Evolutionary conservation across 2,113 vertebrate genomes (phyloP).

Genomic region (Dromaius novaehollandiae): DNA sequence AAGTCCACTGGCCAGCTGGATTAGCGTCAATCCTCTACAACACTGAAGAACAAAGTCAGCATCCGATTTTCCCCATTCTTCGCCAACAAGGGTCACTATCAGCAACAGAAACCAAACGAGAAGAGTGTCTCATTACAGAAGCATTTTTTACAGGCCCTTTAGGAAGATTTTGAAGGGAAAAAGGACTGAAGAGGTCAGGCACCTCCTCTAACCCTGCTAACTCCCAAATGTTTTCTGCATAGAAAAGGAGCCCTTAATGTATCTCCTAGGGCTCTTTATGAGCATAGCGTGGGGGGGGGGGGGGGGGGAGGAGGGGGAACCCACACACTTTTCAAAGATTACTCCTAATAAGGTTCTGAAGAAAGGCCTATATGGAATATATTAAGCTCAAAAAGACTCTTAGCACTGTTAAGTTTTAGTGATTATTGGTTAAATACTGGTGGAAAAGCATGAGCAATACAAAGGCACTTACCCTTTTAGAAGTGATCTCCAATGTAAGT

Average conservation of each 20-base stretch:
- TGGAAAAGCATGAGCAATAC: not conserved
- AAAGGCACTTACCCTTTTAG: not conserved
- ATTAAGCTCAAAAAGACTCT: not conserved
- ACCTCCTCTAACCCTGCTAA: not conserved
- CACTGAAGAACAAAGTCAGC: not conserved
- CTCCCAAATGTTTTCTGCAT: not conserved
- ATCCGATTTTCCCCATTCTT: not conserved
- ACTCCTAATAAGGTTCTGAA: not conserved
- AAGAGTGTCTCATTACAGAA: not conserved
- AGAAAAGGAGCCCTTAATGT: accelerated
- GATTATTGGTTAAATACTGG: not conserved
- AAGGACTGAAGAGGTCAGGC: not conserved
- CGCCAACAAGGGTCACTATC: not conserved
- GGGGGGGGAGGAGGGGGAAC: no score
- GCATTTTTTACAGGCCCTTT: no score
- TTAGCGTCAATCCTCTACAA: no score
- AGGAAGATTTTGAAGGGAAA: accelerated
- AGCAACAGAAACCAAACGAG: not conserved
- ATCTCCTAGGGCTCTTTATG: not conserved
- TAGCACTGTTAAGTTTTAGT: accelerated
- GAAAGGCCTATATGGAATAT: accelerated
- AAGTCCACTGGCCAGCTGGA: not conserved
- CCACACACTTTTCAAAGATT: not conserved
- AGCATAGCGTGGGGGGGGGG: no score
- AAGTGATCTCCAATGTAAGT: no score